Evolutionary conservation across 2,113 vertebrate genomes (phyloP).

Genomic region (Vidua macroura): DNA sequence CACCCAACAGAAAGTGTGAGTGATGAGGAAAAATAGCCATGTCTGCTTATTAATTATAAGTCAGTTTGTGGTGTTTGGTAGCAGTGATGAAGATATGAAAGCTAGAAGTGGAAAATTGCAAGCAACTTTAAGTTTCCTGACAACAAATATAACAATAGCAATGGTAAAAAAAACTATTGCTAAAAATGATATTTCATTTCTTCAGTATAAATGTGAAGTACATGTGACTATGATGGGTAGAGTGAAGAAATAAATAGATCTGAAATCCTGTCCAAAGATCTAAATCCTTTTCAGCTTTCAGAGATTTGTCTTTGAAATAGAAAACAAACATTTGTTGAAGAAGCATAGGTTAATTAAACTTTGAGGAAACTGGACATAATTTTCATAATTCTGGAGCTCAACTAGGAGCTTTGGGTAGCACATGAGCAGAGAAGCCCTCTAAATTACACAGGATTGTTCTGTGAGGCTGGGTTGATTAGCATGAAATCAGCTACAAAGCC

Average conservation of each 20-base stretch:
- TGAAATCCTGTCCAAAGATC: background rate
- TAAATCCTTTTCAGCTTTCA: background rate
- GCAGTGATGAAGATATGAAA: background rate
- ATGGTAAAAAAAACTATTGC: background rate
- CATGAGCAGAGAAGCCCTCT: background rate
- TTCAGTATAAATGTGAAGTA: background rate
- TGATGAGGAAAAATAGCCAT: background rate
- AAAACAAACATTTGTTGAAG: background rate
- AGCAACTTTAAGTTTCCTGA: background rate
- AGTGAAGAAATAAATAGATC: background rate
- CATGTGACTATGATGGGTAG: background rate
- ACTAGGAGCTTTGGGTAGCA: background rate
- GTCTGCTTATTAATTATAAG: background rate
- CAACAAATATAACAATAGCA: background rate
- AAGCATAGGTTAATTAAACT: background rate
- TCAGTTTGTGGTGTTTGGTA: background rate
- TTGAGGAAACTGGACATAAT: background rate
- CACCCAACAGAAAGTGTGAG: background rate
- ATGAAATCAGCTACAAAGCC: background rate
- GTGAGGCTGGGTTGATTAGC: background rate
- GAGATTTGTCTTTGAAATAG: background rate
- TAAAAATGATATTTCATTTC: background rate
- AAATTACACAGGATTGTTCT: background rate
- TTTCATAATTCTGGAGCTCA: background rate
- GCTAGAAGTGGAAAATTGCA: background rate